Evolutionary conservation across 92 coral and sea anemone species (phyloP).

Genomic region (Porites divaricata): DNA sequence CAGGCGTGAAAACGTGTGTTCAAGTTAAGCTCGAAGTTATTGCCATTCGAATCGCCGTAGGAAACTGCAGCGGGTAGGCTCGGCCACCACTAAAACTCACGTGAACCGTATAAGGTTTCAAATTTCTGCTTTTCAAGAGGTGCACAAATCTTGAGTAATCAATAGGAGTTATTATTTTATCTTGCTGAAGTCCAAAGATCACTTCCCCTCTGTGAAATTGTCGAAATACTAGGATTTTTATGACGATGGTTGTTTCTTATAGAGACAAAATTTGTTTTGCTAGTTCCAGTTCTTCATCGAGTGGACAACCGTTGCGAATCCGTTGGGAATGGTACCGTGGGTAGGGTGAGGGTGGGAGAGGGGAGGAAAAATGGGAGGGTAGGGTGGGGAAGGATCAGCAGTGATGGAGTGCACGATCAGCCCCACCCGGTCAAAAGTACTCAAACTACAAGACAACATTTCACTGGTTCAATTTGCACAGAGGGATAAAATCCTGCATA

Average conservation of each 20-base stretch:
- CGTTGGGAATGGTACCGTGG: not conserved
- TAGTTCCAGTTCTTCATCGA: slow-evolving; percentile 20
- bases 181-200: slow-evolving; percentile 16
- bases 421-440: too few species aligned
- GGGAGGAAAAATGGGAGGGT: not conserved
- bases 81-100: not conserved
- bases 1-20: too few species aligned
- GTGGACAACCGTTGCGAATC: not conserved
- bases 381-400: too few species aligned
- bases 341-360: not conserved
- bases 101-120: slow-evolving; percentile 20
- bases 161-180: not conserved
- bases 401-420: too few species aligned
- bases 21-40: not conserved
- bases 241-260: slow-evolving; percentile 17
- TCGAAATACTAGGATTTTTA: not conserved
- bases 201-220: not conserved
- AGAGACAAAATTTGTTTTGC: slow-evolving; percentile 17
- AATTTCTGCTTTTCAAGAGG: not conserved
- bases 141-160: not conserved
- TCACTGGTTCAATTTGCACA: too few species aligned
- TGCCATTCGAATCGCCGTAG: too few species aligned
- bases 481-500: too few species aligned
- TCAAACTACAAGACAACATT: too few species aligned
- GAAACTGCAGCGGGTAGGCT: not conserved